A percentile compares a stretch with the other conserved stretches of the same genome.
Conservation (phyloP, 2,113 vertebrate species). For the Nerophis ophidion region DNA sequence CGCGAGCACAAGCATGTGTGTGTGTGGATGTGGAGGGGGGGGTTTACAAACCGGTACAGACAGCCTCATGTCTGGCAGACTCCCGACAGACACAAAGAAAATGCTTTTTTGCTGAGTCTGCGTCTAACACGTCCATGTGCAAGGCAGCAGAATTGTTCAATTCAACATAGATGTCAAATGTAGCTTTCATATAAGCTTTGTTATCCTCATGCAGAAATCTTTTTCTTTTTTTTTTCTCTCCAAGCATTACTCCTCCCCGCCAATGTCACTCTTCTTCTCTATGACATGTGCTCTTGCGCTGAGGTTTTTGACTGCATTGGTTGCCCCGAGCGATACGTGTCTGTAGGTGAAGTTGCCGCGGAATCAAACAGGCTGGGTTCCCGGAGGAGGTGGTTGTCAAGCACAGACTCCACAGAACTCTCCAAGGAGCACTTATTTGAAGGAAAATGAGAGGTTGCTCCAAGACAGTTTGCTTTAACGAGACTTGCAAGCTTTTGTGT, state of each 20-base stretch:
- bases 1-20: conserved; percentile 47
- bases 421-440: conserved; percentile 30
- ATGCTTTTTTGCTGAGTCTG: conserved; percentile 31
- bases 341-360: conserved; percentile 41
- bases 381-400: conserved; percentile 22
- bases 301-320: conserved; percentile 44
- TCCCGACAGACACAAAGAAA: conserved; percentile 73
- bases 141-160: conserved; percentile 16
- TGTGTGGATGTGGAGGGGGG: not conserved
- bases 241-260: not conserved
- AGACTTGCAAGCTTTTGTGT: conserved; percentile 4
- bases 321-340: conserved; percentile 39
- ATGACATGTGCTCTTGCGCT: conserved; percentile 22
- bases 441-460: conserved; percentile 20
- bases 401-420: conserved; percentile 18
- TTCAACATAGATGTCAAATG: conserved; percentile 21
- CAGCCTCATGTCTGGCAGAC: conserved; percentile 62
- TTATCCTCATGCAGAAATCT: not conserved
- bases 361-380: conserved; percentile 58
- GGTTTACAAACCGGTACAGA: conserved; percentile 43
- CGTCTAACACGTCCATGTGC: conserved; percentile 14
- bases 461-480: conserved; percentile 2
- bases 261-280: conserved; percentile 16
- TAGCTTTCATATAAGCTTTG: not conserved
- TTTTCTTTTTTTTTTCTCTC: conserved; percentile 1